A percentile compares a stretch with the other conserved stretches of the same genome.
Evolutionary conservation across 2,113 vertebrate species (phyloP).

Genomic region (Todiramphus saurophagus): DNA sequence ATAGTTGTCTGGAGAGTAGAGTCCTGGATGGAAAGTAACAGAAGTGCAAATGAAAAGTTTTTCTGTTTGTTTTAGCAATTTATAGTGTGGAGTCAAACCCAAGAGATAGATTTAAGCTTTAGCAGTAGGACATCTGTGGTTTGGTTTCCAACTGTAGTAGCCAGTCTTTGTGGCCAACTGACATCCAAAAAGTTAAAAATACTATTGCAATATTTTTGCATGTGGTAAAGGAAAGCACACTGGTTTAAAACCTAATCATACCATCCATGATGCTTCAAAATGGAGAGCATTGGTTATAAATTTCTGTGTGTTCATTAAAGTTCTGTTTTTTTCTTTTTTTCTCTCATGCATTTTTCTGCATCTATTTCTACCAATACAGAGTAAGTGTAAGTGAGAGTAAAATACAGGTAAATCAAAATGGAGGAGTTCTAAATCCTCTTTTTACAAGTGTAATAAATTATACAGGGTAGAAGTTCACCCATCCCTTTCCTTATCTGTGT

Average conservation of each 20-base stretch:
- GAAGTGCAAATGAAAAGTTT: conserved; percentile 28
- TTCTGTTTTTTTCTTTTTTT: not conserved
- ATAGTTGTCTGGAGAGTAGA: not conserved
- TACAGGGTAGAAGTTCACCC: not conserved
- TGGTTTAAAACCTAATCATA: not conserved
- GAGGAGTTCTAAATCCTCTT: not conserved
- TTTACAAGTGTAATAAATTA: not conserved
- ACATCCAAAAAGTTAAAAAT: conserved; percentile 52
- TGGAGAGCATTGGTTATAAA: not conserved
- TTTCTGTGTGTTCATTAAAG: not conserved
- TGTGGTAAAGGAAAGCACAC: conserved; percentile 11
- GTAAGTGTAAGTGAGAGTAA: not conserved
- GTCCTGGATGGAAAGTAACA: not conserved
- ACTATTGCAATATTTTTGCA: conserved; percentile 1
- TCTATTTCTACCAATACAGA: not conserved
- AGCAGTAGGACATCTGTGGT: conserved; percentile 44
- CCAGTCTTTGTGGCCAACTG: conserved; percentile 43
- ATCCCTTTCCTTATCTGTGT: not conserved
- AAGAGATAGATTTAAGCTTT: conserved; percentile 31
- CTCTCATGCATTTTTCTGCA: not conserved
- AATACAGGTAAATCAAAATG: not conserved
- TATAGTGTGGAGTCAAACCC: conserved; percentile 36
- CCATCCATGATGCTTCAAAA: not conserved
- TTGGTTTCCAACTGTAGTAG: conserved; percentile 41
- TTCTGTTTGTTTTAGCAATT: conserved; percentile 55